phyloP scores from a whole-genome alignment of 2,888 invertebrate genomes.

The Amiota minor region DNA sequence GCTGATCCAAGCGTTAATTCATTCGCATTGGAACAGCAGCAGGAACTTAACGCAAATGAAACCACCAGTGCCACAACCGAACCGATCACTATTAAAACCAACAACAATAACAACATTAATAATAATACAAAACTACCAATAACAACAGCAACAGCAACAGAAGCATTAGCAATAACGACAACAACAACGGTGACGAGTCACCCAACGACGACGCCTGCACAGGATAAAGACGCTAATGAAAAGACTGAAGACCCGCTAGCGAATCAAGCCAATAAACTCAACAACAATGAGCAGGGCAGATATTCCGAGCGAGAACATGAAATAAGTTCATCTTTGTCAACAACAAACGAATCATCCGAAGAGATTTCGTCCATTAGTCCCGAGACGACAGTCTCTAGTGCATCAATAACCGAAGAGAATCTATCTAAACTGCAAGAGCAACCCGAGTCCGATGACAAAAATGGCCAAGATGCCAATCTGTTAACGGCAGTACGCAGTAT shows the following conservation, averaged over 20 bases:
- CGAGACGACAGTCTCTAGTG: constrained; percentile 52
- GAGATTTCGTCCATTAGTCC: constrained; percentile 56
- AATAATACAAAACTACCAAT: constrained; percentile 12
- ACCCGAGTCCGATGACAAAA: constrained; percentile 33
- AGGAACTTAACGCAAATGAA: constrained; percentile 63
- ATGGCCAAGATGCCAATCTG: constrained; percentile 38
- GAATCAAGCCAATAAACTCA: constrained; percentile 62
- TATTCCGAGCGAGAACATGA: constrained; percentile 36
- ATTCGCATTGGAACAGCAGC: constrained; percentile 19
- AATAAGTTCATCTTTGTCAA: constrained; percentile 56
- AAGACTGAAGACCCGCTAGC: constrained; percentile 72
- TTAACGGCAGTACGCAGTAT: constrained; percentile 67
- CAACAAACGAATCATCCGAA: constrained; percentile 49
- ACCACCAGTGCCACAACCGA: constrained; percentile 33
- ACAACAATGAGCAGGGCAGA: constrained; percentile 55
- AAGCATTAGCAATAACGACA: constrained; percentile 6
- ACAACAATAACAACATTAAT: constrained; percentile 21
- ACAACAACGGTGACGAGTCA: constrained; percentile 25
- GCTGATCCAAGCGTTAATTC: constrained; percentile 8
- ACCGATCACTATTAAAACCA: constrained; percentile 11
- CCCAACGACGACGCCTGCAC: constrained; percentile 24
- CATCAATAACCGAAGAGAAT: constrained; percentile 51
- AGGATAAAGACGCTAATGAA: constrained; percentile 67
- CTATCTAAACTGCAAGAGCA: constrained; percentile 36
- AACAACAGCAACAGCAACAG: constrained; percentile 19